Conservation (phyloP, 2,888 invertebrate species). For the Aspidiotus rigidus region DNA sequence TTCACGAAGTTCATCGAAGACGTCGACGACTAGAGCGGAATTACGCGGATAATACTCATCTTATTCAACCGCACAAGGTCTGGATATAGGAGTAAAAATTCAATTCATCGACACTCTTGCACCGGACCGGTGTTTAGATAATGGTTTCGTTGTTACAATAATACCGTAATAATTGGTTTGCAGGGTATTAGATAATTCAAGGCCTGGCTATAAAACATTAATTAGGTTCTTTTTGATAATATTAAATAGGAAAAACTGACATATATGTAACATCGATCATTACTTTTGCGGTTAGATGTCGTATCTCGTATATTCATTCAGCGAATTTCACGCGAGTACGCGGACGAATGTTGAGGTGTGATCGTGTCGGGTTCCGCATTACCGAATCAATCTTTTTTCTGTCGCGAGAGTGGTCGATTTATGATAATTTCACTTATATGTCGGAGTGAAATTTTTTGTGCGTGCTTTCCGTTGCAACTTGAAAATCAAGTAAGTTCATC, state of each 20-base stretch:
- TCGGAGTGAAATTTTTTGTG: no score
- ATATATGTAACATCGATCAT: neutral
- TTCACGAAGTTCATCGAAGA: constrained; percentile 24
- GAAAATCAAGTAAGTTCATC: no score
- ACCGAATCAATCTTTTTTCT: no score
- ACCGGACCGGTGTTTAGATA: neutral
- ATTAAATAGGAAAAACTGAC: constrained; percentile 21
- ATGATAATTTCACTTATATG: no score
- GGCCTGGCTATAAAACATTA: constrained; percentile 19
- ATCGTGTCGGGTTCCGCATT: no score
- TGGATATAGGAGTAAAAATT: constrained; percentile 7
- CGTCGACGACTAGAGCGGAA: neutral
- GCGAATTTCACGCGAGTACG: no score
- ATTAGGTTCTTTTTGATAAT: constrained; percentile 24
- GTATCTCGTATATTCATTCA: no score
- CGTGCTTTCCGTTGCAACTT: no score
- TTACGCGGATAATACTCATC: constrained; percentile 15
- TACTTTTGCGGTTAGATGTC: no score
- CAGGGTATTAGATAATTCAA: neutral
- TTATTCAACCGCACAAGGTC: constrained; percentile 29
- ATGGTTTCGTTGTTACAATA: neutral
- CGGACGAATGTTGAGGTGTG: no score
- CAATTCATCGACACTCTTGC: constrained; percentile 20
- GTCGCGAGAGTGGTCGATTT: no score
- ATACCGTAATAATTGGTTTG: no score